phyloP scores from a whole-genome alignment of 2,113 vertebrate species.

The Telmatochromis sp. region DNA sequence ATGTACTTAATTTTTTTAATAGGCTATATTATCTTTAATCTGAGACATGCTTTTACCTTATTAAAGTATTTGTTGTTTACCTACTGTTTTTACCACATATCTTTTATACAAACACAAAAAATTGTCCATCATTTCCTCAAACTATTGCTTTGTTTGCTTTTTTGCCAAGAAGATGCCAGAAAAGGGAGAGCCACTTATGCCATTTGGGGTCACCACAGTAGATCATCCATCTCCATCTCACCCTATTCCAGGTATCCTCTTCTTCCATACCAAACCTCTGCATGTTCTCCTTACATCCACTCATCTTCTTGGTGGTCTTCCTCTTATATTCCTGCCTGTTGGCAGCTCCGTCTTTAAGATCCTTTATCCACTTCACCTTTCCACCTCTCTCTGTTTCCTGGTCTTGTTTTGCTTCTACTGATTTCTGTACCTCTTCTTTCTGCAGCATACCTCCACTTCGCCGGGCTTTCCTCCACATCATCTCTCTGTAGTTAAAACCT shows the following conservation, averaged over 20 bases:
- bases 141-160: background rate
- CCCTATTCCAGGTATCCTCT: background rate
- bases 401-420: background rate
- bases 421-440: background rate
- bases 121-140: background rate
- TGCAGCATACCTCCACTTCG: background rate
- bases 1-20: background rate
- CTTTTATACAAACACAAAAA: background rate
- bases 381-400: background rate
- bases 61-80: background rate
- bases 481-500: background rate
- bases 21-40: background rate
- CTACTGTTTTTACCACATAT: background rate
- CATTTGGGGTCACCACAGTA: background rate
- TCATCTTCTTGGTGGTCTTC: background rate
- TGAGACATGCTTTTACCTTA: background rate
- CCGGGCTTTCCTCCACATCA: background rate
- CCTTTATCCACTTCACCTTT: background rate
- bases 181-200: background rate
- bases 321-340: background rate
- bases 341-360: background rate
- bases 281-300: background rate
- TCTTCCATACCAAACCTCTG: background rate
- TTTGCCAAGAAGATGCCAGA: background rate
- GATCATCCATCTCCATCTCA: background rate